These are phyloP conservation scores for Eubucco bourcierii DNA, from an alignment of 2,113 vertebrate species.

Conservation along the genomic window DNA sequence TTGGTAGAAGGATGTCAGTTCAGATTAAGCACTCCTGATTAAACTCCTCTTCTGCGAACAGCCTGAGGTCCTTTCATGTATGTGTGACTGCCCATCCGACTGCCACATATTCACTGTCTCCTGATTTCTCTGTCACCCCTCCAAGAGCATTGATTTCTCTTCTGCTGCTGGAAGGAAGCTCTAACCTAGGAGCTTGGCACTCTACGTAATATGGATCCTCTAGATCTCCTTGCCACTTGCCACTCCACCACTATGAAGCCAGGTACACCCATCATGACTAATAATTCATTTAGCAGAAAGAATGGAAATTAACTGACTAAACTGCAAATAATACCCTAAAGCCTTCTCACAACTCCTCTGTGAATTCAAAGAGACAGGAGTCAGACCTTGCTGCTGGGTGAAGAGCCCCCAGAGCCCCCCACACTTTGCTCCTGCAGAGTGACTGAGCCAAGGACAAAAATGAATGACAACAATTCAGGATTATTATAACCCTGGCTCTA, in stretches of 20 bases:
- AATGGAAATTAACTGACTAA: not conserved
- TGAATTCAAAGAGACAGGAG: not conserved
- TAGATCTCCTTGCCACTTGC: not conserved
- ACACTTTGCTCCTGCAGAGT: not conserved
- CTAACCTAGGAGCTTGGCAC: not conserved
- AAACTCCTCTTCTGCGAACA: not conserved
- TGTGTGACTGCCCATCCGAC: accelerated
- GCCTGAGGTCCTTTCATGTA: not conserved
- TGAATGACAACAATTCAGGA: not conserved
- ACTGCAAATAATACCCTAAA: not conserved
- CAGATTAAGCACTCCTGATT: not conserved
- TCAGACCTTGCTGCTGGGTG: not conserved
- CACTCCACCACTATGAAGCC: not conserved
- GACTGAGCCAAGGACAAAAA: not conserved
- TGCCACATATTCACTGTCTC: not conserved
- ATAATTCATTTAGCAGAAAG: not conserved
- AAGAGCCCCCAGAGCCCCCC: not conserved
- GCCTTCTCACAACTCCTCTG: not conserved
- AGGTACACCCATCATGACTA: accelerated
- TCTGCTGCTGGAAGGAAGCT: not conserved
- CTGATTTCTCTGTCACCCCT: too few species aligned
- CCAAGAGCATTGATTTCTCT: not conserved
- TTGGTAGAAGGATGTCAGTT: conserved; percentile 2
- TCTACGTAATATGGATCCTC: not conserved
- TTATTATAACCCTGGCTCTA: not conserved